Conservation (phyloP, 2,888 invertebrate genomes). For the Magallana nippona region DNA sequence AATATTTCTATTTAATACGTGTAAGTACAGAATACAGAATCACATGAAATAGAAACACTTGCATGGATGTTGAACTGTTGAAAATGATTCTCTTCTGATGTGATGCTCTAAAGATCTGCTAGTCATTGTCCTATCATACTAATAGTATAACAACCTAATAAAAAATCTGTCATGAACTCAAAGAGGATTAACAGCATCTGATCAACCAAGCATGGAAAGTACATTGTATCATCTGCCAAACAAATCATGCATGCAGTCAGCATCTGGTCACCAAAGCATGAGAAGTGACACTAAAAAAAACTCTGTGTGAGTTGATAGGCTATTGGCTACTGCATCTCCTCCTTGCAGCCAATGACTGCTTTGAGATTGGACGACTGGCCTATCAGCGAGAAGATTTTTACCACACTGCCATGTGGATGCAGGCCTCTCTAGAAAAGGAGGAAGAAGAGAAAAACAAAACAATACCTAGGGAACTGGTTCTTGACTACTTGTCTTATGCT, state of each 20-base stretch:
- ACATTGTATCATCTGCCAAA: too few relatives aligned
- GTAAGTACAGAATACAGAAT: too few relatives aligned
- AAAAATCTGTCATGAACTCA: too few relatives aligned
- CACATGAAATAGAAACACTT: too few relatives aligned
- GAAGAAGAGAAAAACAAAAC: slow-evolving; percentile 63
- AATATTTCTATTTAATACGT: too few relatives aligned
- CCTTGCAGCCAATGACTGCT: slow-evolving; percentile 91
- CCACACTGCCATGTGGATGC: slow-evolving; percentile 97
- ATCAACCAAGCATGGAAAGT: too few relatives aligned
- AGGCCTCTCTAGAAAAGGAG: slow-evolving; percentile 87
- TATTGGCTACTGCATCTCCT: neutral
- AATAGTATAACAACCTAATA: too few relatives aligned
- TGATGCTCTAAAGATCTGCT: too few relatives aligned
- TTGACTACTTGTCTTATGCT: slow-evolving; percentile 73
- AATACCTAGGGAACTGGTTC: slow-evolving; percentile 57
- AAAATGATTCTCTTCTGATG: too few relatives aligned
- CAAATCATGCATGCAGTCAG: neutral
- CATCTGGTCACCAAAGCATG: neutral
- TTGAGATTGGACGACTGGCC: slow-evolving; percentile 94
- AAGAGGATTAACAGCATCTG: too few relatives aligned
- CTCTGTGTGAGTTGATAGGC: neutral
- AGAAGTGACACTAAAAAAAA: neutral
- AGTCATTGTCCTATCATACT: too few relatives aligned
- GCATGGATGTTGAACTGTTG: too few relatives aligned
- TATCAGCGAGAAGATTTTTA: slow-evolving; percentile 95